Conservation (phyloP, 2,113 vertebrate genomes). For the Syngnathus typhle region DNA sequence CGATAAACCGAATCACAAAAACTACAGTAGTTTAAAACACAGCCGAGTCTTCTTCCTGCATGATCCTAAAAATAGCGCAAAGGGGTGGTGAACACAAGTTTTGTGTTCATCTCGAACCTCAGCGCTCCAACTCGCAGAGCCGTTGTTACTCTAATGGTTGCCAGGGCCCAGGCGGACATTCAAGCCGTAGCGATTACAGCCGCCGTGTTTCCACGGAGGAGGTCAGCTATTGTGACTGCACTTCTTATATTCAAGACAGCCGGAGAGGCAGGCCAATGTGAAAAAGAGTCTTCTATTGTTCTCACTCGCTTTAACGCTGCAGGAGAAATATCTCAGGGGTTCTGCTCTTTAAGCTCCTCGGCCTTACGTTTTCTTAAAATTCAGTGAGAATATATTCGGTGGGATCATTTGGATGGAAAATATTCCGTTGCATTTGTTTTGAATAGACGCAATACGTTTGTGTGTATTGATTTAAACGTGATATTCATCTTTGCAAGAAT, state of each 20-base stretch:
- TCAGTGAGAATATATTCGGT: too few relatives aligned
- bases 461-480: conserved; percentile 7
- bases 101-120: conserved; percentile 16
- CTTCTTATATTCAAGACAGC: conserved; percentile 57
- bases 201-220: conserved; percentile 54
- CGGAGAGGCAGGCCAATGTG: conserved; percentile 48
- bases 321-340: conserved; percentile 47
- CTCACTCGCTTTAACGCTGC: conserved; percentile 31
- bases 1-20: not conserved
- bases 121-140: conserved; percentile 35
- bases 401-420: conserved; percentile 9
- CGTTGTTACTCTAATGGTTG: conserved; percentile 36
- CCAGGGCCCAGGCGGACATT: conserved; percentile 36
- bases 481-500: not conserved
- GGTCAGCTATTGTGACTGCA: conserved; percentile 59
- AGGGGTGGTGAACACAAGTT: conserved; percentile 3
- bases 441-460: conserved; percentile 20
- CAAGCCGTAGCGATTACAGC: not conserved
- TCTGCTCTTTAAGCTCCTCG: conserved; percentile 55
- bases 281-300: conserved; percentile 57
- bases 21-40: too few relatives aligned
- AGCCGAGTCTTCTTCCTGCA: not conserved
- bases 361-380: conserved; percentile 34
- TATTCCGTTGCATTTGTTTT: conserved; percentile 7
- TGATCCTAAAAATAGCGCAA: conserved; percentile 8